Base-by-base conservation (phyloP, 1,140 invertebrate genomes). In the Drosophila funebris region DNA sequence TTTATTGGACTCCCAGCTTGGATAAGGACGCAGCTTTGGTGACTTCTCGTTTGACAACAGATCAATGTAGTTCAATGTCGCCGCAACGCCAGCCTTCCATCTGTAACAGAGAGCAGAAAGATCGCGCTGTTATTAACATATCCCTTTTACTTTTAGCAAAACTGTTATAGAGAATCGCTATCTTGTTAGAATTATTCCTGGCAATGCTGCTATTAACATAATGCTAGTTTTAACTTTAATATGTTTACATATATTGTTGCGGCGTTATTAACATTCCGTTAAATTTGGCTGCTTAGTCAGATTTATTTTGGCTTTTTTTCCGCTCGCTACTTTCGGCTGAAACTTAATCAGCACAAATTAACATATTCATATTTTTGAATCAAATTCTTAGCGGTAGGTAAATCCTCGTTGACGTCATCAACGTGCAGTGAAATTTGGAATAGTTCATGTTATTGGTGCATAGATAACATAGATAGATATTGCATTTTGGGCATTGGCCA, bases 41-140 rank as follows among this genome's bases (percentile, higher is more conserved):
- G 94, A 94, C 83, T 93, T 93, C 16, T 93, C 91, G 1, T 92
- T 93, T 37, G 93, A 91, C 6, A 66, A 52, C 6, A 94, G 74
- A 61, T 94, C 93, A 14, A 96, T 91, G 77, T 95, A 95, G 89
- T 96, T 96, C 8, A 96, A 91, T n/a, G 95, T 94, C 5, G 95
- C 93, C 1, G 94, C 94, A 1, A 96, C 94, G 4, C 95, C 96
- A 13, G 93, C 93, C 80, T 95, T 96, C 95, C 95, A 96, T 92
- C 95, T 94, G 33, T 64, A 29, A 22, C 0, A 43, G 20, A 44
- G 8, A 8, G 4, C 4, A 43, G 13, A 6, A 1, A 50, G 16
- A 41, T 24, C 22, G 4, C 4, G 4, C 4, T 24, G 2, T 24
- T 24, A 24, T 24, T 24, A n/a, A n/a, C n/a, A n/a, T n/a, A n/a